These are phyloP conservation scores for Synanthedon formicaeformis DNA, from an alignment of 2,888 invertebrate genomes.

Conservation along the genomic window DNA sequence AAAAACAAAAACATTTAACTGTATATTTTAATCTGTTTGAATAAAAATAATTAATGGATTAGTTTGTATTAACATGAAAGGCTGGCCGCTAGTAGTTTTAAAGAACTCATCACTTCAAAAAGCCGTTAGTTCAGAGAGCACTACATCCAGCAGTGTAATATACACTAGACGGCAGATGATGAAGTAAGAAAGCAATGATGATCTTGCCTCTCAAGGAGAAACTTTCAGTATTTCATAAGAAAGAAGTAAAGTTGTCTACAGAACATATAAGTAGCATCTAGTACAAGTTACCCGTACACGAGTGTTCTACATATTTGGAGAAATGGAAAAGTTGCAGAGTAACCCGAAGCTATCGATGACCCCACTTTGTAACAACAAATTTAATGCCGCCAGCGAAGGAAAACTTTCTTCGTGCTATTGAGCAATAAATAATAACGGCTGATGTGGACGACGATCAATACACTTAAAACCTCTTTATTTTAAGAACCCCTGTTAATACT, in stretches of 20 bases:
- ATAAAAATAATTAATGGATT: too few species aligned
- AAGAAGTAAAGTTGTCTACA: slow-evolving; percentile 19
- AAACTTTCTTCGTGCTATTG: slow-evolving; percentile 38
- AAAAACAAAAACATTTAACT: too few species aligned
- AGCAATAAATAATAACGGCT: slow-evolving; percentile 43
- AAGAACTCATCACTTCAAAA: too few species aligned
- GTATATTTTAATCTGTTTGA: too few species aligned
- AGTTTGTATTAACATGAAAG: too few species aligned
- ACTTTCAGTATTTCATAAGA: too few species aligned
- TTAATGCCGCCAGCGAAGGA: slow-evolving; percentile 31
- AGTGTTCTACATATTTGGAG: slow-evolving; percentile 17
- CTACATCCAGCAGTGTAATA: too few species aligned
- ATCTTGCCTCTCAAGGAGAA: too few species aligned
- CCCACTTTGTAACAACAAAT: slow-evolving; percentile 40
- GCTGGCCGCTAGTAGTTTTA: too few species aligned
- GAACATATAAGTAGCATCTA: slow-evolving; percentile 32
- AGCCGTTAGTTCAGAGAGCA: too few species aligned
- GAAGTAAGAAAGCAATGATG: too few species aligned
- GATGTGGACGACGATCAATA: slow-evolving; percentile 36
- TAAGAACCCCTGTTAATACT: background rate
- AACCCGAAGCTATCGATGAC: slow-evolving; percentile 29
- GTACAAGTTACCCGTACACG: slow-evolving; percentile 9
- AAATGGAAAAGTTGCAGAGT: slow-evolving; percentile 45
- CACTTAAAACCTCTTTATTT: slow-evolving; percentile 2
- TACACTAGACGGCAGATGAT: too few species aligned